Evolutionary conservation across 2,888 invertebrate genomes (phyloP), one percentile per base, ranked within the genome.

Genomic region (Chirona hameri): DNA sequence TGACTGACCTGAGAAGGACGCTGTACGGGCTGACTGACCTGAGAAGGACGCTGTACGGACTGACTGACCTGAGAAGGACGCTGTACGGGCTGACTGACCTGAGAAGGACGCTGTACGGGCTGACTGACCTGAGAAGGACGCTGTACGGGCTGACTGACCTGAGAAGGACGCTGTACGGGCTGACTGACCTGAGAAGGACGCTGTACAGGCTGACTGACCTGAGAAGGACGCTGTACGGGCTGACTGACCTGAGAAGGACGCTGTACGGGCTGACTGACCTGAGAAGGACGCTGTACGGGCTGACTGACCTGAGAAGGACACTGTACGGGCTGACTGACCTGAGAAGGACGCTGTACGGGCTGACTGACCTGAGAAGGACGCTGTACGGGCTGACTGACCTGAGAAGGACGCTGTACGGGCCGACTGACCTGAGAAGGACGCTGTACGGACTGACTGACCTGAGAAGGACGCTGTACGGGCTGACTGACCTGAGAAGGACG

Each of bases 331-430:
- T 15, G 4, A 57, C 57, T 9, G 18, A 57, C 18, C 57, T 57
- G 15, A 21, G 57, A 15, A 57, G 57, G 57, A 57, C 57, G 57
- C 21, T 21, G 57, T 21, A 15, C 57, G 15, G 15, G 18, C 15
- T 57, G 55, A 57, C 15, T 21, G 57, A 15, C 57, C 39, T 57
- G 15, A n/a, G 31, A 39, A 39, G 39, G 39, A 39, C 39, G 39
- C 39, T 39, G 39, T 39, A 39, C 39, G 39, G 52, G 10, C 15
- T 52, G 10, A 65, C 65, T 65, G 65, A 76, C 76, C 76, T 76
- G 24, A 76, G 76, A 39, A 76, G 76, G 10, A 76, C 46, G 24
- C 76, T 46, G 76, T 76, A 76, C 27, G 76, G 76, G 24, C 76
- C 46, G 46, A 39, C 39, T 39, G 39, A 7, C 39, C 39, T 39